phyloP scores from a whole-genome alignment of 2,113 vertebrate genomes.

The Fregetta grallaria region DNA sequence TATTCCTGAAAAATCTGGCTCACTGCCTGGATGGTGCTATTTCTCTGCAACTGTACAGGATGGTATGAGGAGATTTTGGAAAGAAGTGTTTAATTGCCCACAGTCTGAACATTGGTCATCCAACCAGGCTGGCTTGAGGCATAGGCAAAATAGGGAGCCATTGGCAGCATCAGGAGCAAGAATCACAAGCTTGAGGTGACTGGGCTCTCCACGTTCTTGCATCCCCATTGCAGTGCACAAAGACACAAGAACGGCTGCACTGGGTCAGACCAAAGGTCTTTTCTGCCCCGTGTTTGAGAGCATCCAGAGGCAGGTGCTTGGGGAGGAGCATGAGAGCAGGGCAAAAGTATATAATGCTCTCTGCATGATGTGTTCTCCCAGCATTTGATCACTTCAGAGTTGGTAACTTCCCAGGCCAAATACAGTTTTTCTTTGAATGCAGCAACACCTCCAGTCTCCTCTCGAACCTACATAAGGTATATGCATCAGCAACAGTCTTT shows the following conservation, averaged over 20 bases:
- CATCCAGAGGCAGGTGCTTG: not conserved
- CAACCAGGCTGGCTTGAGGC: not conserved
- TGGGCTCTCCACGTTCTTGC: not conserved
- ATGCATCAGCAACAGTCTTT: not conserved
- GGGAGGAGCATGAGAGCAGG: not conserved
- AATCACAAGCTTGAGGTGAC: not conserved
- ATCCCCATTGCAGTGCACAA: not conserved
- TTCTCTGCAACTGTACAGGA: not conserved
- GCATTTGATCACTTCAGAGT: not conserved
- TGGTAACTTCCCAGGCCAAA: not conserved
- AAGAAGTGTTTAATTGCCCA: not conserved
- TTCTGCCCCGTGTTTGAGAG: not conserved
- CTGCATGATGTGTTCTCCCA: not conserved
- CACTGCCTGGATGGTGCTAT: not conserved
- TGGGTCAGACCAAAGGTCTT: not conserved
- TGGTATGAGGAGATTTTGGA: not conserved
- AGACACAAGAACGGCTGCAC: rapidly evolving
- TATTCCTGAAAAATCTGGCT: not conserved
- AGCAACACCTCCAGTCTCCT: not conserved
- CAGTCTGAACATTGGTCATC: not conserved
- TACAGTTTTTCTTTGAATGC: not conserved
- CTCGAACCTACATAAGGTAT: not conserved
- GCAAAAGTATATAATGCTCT: not conserved
- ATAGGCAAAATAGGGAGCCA: not conserved
- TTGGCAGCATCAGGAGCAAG: not conserved